Conservation (phyloP, 2,888 invertebrate genomes). For the Lasioglossum morio region DNA sequence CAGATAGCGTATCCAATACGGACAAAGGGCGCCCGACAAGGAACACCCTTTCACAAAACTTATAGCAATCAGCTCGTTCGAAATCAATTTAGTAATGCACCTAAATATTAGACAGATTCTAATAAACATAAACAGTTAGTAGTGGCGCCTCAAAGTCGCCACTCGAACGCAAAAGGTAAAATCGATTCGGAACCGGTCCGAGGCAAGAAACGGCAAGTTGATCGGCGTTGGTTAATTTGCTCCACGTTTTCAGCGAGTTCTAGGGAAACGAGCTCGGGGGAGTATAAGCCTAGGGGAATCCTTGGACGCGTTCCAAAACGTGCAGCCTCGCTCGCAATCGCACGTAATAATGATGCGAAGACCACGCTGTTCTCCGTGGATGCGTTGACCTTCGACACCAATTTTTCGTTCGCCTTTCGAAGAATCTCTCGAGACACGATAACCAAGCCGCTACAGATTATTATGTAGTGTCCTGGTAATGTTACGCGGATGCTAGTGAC, state of each 20-base stretch:
- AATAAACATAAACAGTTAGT: neutral
- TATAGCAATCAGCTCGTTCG: neutral
- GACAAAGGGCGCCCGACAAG: neutral
- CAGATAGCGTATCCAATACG: neutral
- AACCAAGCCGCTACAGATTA: neutral
- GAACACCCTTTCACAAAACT: neutral
- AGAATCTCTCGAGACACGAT: neutral
- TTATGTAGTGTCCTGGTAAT: no score
- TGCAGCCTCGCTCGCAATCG: slow-evolving; percentile 48
- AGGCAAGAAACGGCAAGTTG: slow-evolving; percentile 18
- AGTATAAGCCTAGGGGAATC: slow-evolving; percentile 40
- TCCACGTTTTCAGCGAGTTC: slow-evolving; percentile 40
- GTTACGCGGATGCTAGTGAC: slow-evolving; percentile 9
- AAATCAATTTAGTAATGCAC: neutral
- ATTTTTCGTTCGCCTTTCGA: slow-evolving; percentile 9
- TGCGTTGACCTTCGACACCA: slow-evolving; percentile 53
- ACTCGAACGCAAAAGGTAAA: neutral
- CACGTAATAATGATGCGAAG: slow-evolving; percentile 56
- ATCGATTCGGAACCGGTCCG: neutral
- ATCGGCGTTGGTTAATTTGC: slow-evolving; percentile 39
- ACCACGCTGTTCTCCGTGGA: slow-evolving; percentile 38
- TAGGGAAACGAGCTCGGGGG: slow-evolving; percentile 29
- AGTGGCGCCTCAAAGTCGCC: neutral
- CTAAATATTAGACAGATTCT: neutral
- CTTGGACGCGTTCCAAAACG: slow-evolving; percentile 65